Base-by-base conservation (phyloP, 2,113 vertebrate species). In the Forbesichthys papilliferus region DNA sequence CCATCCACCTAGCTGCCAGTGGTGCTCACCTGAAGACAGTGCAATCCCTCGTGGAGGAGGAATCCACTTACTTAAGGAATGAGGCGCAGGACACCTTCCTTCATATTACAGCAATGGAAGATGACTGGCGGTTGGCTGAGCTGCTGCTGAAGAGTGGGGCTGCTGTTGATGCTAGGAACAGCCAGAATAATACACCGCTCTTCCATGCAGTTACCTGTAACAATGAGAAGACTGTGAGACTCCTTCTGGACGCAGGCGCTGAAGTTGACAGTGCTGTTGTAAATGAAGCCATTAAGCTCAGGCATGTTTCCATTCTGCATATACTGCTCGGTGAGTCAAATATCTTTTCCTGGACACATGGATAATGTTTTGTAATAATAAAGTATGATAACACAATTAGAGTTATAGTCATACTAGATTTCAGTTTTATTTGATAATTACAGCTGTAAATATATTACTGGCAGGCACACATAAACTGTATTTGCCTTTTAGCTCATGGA, bases 101-200 rank as follows among this genome's bases (percentile, higher is more conserved):
- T 55, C 94, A 94, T 60, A 69, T 75, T 75, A 92, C 89, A 59
- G 89, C 92, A 34, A 58, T 79, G 34, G 87, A 88, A 27, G 92
- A 91, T 48, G 74, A 93, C 9, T 89, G 79, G 61, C 65, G 62
- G 9, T 52, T 94, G 69, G 87, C 85, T 16, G 82, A 90, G 84
- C 52, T 65, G 52, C 88, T 94, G 71, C 68, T 93, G 64, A 78
- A 89, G 67, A 88, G 83, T 18, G 88, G 91, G 0, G 89, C 91
- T 1, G 27, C 62, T 0, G 14, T 74, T 3, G 79, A 93, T 58
- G 74, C 71, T 14, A 65, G 64, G 69, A 90, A 94, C 48, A 70
- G 83, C 16, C 74, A 75, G 14, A 84, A 86, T 20, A 88, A 92
- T 64, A 92, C 90, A 0, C 85, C 92, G 61, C 78, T 95, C 42